Evolutionary conservation across 1,140 invertebrate species (phyloP).

Genomic region (Drosophila funebris): DNA sequence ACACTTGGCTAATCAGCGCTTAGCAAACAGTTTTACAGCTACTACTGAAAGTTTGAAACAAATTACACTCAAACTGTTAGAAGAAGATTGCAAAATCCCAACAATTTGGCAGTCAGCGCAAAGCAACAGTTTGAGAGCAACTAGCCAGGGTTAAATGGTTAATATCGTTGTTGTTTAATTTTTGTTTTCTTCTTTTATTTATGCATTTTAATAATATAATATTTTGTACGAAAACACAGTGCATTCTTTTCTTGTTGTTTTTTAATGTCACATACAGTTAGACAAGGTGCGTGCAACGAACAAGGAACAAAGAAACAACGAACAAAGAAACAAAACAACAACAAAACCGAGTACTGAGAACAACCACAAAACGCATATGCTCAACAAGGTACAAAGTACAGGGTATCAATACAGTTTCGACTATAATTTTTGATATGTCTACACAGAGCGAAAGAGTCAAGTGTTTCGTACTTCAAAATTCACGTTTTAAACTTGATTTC

Average conservation of each 20-base stretch:
- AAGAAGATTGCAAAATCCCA: too few relatives aligned
- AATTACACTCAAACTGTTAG: too few relatives aligned
- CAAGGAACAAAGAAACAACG: conserved; percentile 6
- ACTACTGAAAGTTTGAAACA: too few relatives aligned
- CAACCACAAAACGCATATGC: conserved; percentile 11
- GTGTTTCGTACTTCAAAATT: too few relatives aligned
- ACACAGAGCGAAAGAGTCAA: too few relatives aligned
- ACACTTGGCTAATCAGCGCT: too few relatives aligned
- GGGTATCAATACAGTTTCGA: neutral
- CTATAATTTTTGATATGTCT: neutral
- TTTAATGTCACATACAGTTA: conserved; percentile 6
- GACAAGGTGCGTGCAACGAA: conserved; percentile 47
- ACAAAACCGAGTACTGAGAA: conserved; percentile 17
- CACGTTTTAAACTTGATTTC: too few relatives aligned
- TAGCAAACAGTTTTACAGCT: too few relatives aligned
- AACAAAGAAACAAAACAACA: conserved; percentile 13
- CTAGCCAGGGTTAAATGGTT: neutral
- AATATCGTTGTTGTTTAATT: conserved; percentile 19
- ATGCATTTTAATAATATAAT: conserved; percentile 12
- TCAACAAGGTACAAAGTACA: neutral
- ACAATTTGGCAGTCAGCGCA: neutral
- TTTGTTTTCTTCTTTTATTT: conserved; percentile 18
- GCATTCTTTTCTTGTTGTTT: conserved; percentile 32
- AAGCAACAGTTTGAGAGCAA: neutral
- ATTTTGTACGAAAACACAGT: conserved; percentile 42